Conservation (phyloP, 2,797 vertebrate species). For the Malacoctenus gilli region DNA sequence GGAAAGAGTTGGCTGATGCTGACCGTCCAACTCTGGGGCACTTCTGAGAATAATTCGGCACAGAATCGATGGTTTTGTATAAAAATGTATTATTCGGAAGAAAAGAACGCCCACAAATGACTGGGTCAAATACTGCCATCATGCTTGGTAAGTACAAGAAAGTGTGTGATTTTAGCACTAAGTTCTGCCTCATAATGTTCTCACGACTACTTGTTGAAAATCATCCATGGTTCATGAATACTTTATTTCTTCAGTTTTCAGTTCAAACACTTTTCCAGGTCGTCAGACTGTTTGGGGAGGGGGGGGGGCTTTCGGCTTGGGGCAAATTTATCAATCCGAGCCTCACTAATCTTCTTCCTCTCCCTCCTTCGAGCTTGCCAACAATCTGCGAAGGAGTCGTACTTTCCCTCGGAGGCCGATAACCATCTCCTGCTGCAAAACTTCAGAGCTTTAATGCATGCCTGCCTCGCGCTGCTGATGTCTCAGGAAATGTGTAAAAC, state of each 20-base stretch:
- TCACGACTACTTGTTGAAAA: neutral
- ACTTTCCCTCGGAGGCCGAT: constrained; percentile 55
- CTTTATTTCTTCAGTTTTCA: neutral
- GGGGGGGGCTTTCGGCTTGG: constrained; percentile 15
- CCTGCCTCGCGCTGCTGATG: constrained; percentile 46
- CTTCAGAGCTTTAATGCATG: constrained; percentile 47
- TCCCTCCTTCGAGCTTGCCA: constrained; percentile 29
- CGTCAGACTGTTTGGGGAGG: too few relatives aligned
- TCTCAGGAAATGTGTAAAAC: constrained; percentile 64
- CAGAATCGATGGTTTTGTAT: too few relatives aligned
- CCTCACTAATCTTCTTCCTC: constrained; percentile 30
- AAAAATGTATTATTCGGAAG: too few relatives aligned
- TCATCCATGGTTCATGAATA: neutral
- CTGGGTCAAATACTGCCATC: too few relatives aligned
- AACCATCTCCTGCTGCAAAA: constrained; percentile 51
- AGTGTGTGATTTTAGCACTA: too few relatives aligned
- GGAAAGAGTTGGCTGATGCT: too few relatives aligned
- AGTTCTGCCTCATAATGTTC: too few relatives aligned
- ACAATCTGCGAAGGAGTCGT: constrained; percentile 31
- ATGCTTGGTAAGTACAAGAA: too few relatives aligned
- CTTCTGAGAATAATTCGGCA: too few relatives aligned
- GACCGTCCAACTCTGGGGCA: too few relatives aligned
- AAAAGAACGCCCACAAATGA: too few relatives aligned
- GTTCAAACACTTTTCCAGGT: too few relatives aligned
- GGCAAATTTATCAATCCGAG: constrained; percentile 38